Conservation (phyloP, 2,113 vertebrate genomes). For the Speoplatyrhinus poulsoni region DNA sequence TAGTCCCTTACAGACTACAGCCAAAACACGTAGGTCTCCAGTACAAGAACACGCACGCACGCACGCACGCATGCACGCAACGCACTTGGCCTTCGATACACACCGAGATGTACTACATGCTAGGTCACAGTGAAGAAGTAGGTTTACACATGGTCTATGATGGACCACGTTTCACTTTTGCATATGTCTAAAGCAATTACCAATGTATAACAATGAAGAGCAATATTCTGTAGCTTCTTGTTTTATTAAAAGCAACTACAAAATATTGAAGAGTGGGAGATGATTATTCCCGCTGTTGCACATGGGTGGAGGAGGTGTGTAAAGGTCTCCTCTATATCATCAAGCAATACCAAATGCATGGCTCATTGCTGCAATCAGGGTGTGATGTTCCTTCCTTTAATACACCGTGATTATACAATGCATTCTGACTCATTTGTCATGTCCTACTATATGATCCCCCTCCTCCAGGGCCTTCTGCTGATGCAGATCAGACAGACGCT, state of each 20-base stretch:
- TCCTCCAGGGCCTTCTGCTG: constrained; percentile 25
- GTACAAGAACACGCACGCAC: too few relatives aligned
- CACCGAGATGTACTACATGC: too few relatives aligned
- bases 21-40: neutral
- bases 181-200: too few relatives aligned
- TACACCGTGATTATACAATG: constrained; percentile 70
- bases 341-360: constrained; percentile 38
- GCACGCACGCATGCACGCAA: neutral
- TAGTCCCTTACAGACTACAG: constrained; percentile 46
- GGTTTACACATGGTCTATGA: too few relatives aligned
- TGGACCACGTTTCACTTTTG: too few relatives aligned
- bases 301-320: constrained; percentile 22
- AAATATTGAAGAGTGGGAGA: too few relatives aligned
- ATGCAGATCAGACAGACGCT: too few relatives aligned
- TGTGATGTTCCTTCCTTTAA: constrained; percentile 71
- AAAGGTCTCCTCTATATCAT: constrained; percentile 34
- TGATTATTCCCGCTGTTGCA: neutral
- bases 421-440: constrained; percentile 62
- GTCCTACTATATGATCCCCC: constrained; percentile 44
- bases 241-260: too few relatives aligned
- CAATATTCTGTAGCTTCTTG: too few relatives aligned
- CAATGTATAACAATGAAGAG: too few relatives aligned
- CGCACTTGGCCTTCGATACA: neutral
- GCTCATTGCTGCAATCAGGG: constrained; percentile 59
- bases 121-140: neutral